A percentile compares a stretch with the other conserved stretches of the same genome.
These are phyloP conservation scores for Helicoverpa armigera DNA, from an alignment of 1,140 invertebrate genomes.

Conservation along the genomic window DNA sequence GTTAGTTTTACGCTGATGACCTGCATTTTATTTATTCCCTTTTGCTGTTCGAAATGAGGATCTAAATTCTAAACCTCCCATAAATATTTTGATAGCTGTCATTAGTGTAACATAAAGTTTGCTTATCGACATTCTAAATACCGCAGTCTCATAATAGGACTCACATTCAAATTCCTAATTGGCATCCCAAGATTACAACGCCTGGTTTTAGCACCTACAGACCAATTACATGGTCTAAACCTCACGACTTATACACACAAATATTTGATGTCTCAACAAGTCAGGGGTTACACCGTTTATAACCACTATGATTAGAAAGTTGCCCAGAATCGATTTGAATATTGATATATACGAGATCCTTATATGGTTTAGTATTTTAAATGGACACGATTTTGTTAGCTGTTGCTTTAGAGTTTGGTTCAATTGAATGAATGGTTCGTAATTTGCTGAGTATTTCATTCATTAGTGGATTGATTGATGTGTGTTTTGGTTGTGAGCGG, in stretches of 20 bases:
- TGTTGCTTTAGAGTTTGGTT: neutral
- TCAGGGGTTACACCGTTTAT: conserved; percentile 29
- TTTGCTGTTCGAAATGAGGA: too few relatives aligned
- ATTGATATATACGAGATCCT: neutral
- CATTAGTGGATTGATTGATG: neutral
- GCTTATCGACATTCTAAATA: neutral
- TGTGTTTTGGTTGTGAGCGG: neutral
- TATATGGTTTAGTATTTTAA: conserved; percentile 10
- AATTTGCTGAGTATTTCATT: conserved; percentile 1
- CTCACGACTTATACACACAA: neutral
- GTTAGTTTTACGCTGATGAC: too few relatives aligned
- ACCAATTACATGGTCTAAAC: conserved; percentile 21
- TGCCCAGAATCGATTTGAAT: conserved; percentile 25
- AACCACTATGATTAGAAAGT: conserved; percentile 37
- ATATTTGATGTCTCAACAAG: conserved; percentile 19
- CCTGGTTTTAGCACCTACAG: neutral
- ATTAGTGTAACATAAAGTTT: too few relatives aligned
- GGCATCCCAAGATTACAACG: neutral
- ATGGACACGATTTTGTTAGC: neutral
- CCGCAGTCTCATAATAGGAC: neutral
- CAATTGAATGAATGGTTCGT: conserved; percentile 2
- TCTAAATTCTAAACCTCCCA: neutral
- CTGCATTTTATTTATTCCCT: too few relatives aligned
- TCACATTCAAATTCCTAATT: neutral
- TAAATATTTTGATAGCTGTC: neutral